Evolutionary conservation across 2,888 invertebrate genomes (phyloP), one percentile per base, ranked within the genome.

Genomic region (Pterostichus niger): DNA sequence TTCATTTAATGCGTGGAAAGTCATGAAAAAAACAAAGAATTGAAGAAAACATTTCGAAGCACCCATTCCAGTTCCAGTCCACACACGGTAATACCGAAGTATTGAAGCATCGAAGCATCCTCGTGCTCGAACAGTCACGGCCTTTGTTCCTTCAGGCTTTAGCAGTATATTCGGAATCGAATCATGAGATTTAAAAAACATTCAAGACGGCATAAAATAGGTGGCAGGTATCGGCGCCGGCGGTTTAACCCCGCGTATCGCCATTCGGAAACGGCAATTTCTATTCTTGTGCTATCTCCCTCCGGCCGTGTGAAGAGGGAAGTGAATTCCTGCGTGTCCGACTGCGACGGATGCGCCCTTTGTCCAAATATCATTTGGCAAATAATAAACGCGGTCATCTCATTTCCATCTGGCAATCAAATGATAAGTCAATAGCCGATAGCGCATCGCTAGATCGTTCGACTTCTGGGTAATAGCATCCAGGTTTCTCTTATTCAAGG

Each of bases 141-240:
- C 77, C 56, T 77, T 77, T 77, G 77, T 77, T 77, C 76, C 56
- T 77, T 11, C 10, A 49, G 75, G 75, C 52, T 79, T 59, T 79
- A 61, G 64, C 84, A 85, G 84, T 84, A 84, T 83, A 85, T 84
- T 84, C 83, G 84, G 85, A 85, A 85, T 84, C 85, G 85, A 86
- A 86, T 84, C 78, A 84, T 83, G 85, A 86, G 86, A 85, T 86
- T 86, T 85, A 86, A 85, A 86, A 86, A 84, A 84, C 85, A 85
- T 86, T 85, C 85, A 83, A 84, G 81, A 84, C 84, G 85, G 84
- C 85, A 85, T 86, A 85, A 86, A 85, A 85, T 84, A 86, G 84
- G 83, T 84, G 85, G 84, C 84, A 84, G 84, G 85, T 84, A 84
- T 31, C 54, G 46, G n/a, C 40, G 31, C 6, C 33, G 15, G 46